Conservation (phyloP, 2,113 vertebrate genomes). For the Patagioenas fasciata region DNA sequence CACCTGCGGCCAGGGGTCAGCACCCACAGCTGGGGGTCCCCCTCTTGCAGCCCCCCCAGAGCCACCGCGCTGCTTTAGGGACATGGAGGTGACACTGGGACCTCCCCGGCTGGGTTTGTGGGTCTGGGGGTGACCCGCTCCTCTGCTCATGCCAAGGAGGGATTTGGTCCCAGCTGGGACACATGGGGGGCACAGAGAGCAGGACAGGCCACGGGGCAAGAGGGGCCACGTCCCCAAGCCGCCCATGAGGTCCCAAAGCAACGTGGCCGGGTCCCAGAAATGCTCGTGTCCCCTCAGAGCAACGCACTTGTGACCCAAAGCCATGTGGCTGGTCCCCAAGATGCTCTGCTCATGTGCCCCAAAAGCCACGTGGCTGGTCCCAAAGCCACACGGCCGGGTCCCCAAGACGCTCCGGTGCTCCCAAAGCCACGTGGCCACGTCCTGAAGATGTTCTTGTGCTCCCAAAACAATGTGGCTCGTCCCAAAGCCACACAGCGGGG, state of each 20-base stretch:
- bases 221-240: accelerated
- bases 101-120: neutral
- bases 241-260: neutral
- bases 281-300: accelerated
- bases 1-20: conserved; percentile 47
- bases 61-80: accelerated
- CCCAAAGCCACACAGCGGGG: no score
- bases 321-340: accelerated
- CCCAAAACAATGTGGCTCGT: neutral
- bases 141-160: neutral
- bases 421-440: accelerated
- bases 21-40: neutral
- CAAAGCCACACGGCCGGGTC: neutral
- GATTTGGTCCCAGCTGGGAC: neutral
- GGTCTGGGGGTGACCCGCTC: neutral
- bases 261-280: neutral
- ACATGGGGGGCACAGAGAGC: neutral
- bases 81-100: neutral
- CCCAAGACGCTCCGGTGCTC: accelerated
- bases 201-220: neutral
- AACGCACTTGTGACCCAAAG: neutral
- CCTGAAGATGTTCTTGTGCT: no score
- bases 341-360: accelerated
- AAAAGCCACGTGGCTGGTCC: accelerated
- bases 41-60: no score